Percentiles rank a stretch among this genome's conserved stretches.
Evolutionary conservation across 2,888 invertebrate species (phyloP).

Genomic region (Teleogryllus oceanicus): DNA sequence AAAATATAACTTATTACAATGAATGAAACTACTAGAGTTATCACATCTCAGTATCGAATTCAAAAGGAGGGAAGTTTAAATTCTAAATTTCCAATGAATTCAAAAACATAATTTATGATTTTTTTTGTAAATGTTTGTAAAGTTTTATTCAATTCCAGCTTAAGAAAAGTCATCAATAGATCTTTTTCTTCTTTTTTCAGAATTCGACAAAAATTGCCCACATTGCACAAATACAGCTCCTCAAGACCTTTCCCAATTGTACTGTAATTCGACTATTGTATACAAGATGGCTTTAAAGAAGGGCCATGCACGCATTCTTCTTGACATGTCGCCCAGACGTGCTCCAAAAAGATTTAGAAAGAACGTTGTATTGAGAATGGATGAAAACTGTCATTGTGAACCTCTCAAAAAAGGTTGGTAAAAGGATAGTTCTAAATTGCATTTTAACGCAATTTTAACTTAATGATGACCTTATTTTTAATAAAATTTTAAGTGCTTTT

Average conservation of each 20-base stretch:
- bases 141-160: not conserved
- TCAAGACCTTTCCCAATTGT: constrained; percentile 31
- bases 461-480: no score
- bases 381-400: constrained; percentile 32
- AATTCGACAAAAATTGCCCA: constrained; percentile 31
- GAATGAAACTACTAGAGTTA: no score
- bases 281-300: constrained; percentile 35
- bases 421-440: not conserved
- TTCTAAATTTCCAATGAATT: no score
- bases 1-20: not conserved
- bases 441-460: no score
- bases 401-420: constrained; percentile 34
- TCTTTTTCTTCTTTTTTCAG: constrained; percentile 24
- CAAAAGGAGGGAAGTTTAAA: no score
- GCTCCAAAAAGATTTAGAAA: constrained; percentile 30
- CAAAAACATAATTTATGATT: no score
- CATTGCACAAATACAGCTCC: constrained; percentile 31
- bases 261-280: constrained; percentile 35
- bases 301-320: constrained; percentile 31
- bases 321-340: constrained; percentile 33
- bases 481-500: no score
- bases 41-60: no score
- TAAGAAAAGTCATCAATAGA: not conserved
- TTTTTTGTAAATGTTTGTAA: not conserved
- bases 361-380: constrained; percentile 26